These are phyloP conservation scores for Steinernema hermaphroditum DNA, from an alignment of 2,888 invertebrate genomes.

Conservation along the genomic window DNA sequence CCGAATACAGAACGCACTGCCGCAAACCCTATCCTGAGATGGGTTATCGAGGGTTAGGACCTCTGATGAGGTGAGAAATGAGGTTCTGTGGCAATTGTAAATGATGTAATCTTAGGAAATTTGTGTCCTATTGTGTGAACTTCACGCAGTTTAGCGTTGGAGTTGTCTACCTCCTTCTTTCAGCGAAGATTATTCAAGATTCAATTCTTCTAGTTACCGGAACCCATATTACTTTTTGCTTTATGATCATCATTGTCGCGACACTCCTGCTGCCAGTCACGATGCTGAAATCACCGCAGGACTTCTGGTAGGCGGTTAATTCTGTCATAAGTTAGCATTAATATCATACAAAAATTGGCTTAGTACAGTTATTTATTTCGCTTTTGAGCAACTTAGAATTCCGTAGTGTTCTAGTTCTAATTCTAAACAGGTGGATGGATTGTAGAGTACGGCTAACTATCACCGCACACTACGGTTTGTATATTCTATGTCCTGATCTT, in stretches of 20 bases:
- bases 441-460: too few species aligned
- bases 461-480: too few species aligned
- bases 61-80: conserved; percentile 37
- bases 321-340: too few species aligned
- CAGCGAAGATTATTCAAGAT: conserved; percentile 60
- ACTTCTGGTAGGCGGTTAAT: neutral
- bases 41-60: conserved; percentile 61
- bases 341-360: too few species aligned
- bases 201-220: conserved; percentile 41
- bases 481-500: too few species aligned
- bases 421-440: too few species aligned
- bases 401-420: too few species aligned
- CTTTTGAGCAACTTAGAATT: too few species aligned
- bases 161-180: conserved; percentile 63
- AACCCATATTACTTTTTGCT: neutral
- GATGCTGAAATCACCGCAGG: conserved; percentile 7
- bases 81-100: neutral
- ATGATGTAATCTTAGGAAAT: neutral
- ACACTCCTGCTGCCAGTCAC: neutral
- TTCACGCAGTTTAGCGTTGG: conserved; percentile 57
- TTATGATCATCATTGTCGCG: neutral
- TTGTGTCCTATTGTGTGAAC: conserved; percentile 9
- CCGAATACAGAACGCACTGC: conserved; percentile 51
- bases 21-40: conserved; percentile 66
- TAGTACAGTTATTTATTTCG: too few species aligned